Percentiles rank a stretch among this genome's conserved stretches.
phyloP scores from a whole-genome alignment of 1,140 invertebrate genomes.

The Drosophila navojoa region DNA sequence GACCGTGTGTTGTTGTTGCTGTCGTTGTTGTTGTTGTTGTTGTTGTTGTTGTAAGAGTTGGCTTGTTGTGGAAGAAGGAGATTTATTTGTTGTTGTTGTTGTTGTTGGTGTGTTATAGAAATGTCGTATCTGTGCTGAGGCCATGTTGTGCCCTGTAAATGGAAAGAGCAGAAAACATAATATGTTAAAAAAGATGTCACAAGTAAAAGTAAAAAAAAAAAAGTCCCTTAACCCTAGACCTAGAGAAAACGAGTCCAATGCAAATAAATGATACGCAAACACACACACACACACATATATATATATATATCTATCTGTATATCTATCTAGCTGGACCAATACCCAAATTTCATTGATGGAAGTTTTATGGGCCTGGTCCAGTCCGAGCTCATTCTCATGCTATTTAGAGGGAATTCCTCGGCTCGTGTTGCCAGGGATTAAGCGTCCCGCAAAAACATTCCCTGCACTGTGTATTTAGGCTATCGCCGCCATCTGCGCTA shows the following conservation, averaged over 20 bases:
- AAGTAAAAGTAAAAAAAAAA: slow-evolving; percentile 1
- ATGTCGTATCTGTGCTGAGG: slow-evolving; percentile 84
- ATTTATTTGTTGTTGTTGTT: slow-evolving; percentile 71
- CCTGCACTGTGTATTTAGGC: slow-evolving; percentile 51
- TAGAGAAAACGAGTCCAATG: slow-evolving; percentile 5
- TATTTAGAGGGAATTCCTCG: slow-evolving; percentile 33
- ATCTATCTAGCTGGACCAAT: slow-evolving; percentile 9
- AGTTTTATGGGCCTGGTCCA: slow-evolving; percentile 15
- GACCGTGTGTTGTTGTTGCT: slow-evolving; percentile 48
- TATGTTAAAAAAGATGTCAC: slow-evolving; percentile 54
- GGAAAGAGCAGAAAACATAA: slow-evolving; percentile 28
- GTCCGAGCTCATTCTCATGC: slow-evolving; percentile 37
- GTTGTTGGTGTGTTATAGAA: slow-evolving; percentile 82
- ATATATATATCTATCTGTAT: slow-evolving; percentile 10
- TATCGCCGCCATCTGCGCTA: slow-evolving; percentile 37
- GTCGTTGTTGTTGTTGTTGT: slow-evolving; percentile 46
- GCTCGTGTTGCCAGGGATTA: slow-evolving; percentile 8
- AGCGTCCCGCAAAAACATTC: not conserved
- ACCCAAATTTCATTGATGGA: slow-evolving; percentile 9
- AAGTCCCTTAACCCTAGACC: slow-evolving; percentile 4
- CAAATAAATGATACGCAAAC: slow-evolving; percentile 14
- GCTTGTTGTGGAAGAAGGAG: slow-evolving; percentile 61
- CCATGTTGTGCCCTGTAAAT: slow-evolving; percentile 82
- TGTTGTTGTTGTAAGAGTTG: slow-evolving; percentile 70
- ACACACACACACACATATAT: slow-evolving; percentile 9